Base-by-base conservation (phyloP, 2,888 invertebrate species). In the Zygogramma bicolorata region DNA sequence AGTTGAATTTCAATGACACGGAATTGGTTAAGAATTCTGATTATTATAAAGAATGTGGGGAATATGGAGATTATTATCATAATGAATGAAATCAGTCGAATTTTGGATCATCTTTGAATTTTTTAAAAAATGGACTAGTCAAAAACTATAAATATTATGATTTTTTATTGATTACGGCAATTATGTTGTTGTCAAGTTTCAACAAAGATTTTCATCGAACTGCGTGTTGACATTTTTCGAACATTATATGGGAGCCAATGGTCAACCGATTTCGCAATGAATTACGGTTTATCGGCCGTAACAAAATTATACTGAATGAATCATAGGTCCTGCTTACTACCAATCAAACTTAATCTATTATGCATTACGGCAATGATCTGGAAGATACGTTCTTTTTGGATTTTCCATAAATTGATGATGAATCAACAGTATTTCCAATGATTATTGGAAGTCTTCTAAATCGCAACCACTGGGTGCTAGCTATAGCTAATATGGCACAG, bases 1-100 rank as follows among this genome's bases (percentile, higher is more conserved):
- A 58, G 13, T 5, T 58, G 58, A 58, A 58, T 58, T 58, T 58
- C 29, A 58, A 58, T 29, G 22, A 25, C 1, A 70, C 59, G 15
- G 60, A 61, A 25, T 58, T 70, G 15, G 61, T 70, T 13, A 42
- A 22, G 15, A 59, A 71, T 46, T 22, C 57, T 1, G 15, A 67
- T 59, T 69, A 66, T 65, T 73, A 73, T 34, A 53, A 40, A 40
- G 59, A 68, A n/a, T 25, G 13, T 25, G 22, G 8, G 22, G 53
- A 53, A 2, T 53, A n/a, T n/a, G n/a, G n/a, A n/a, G n/a, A n/a
- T n/a, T n/a, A n/a, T n/a, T n/a, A n/a, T n/a, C n/a, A n/a, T n/a
- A n/a, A n/a, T n/a, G n/a, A n/a, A n/a, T n/a, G n/a, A n/a, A n/a
- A n/a, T n/a, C n/a, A n/a, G n/a, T n/a, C n/a, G n/a, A n/a, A n/a